Percentiles rank a stretch among this genome's conserved stretches.
These are phyloP conservation scores for Clusia tigrina DNA, from an alignment of 2,888 invertebrate species.

Conservation along the genomic window DNA sequence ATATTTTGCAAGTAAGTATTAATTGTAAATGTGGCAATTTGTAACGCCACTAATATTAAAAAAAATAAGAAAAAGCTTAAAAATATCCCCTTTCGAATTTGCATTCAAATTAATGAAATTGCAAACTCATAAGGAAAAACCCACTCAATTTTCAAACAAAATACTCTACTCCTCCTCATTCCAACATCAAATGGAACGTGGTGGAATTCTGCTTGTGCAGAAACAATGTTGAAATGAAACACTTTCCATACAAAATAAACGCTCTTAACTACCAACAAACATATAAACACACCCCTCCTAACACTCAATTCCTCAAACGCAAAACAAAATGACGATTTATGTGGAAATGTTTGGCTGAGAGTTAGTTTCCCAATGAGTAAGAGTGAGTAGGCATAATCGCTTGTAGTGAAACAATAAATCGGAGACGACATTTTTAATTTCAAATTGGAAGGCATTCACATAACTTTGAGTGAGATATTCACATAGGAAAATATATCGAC, in stretches of 20 bases:
- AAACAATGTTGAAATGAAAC: not conserved
- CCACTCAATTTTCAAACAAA: no score
- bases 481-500: not conserved
- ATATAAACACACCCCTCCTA: constrained; percentile 20
- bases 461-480: not conserved
- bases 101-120: no score
- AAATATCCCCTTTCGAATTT: no score
- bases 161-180: no score
- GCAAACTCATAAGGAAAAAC: no score
- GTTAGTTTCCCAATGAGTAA: constrained; percentile 27
- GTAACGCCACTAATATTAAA: no score
- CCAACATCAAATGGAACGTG: no score
- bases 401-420: not conserved
- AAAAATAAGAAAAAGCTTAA: no score
- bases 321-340: constrained; percentile 63
- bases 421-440: constrained; percentile 40
- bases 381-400: no score
- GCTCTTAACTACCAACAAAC: constrained; percentile 31
- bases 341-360: no score
- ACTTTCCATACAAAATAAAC: constrained; percentile 11
- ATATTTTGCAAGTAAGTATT: no score
- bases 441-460: constrained; percentile 19
- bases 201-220: not conserved
- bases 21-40: no score
- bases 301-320: constrained; percentile 47